phyloP scores from a whole-genome alignment of 2,888 invertebrate species.

The Scaeva pyrastri region DNA sequence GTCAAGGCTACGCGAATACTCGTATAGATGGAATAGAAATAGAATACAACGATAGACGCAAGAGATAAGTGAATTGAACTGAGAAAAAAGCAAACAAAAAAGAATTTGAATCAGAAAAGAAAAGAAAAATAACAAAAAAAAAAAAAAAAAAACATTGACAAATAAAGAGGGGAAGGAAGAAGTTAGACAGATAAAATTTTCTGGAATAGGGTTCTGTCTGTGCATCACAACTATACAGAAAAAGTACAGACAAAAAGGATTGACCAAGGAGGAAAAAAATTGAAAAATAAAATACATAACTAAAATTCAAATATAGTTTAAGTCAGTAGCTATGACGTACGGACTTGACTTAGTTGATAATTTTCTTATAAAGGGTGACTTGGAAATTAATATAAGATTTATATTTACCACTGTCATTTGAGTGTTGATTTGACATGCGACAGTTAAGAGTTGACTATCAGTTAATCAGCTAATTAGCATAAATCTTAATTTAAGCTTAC shows the following conservation, averaged over 20 bases:
- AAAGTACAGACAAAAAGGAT: conserved; percentile 19
- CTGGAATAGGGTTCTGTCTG: conserved; percentile 42
- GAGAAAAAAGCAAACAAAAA: not conserved
- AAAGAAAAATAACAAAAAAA: not conserved
- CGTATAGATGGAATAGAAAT: conserved; percentile 55
- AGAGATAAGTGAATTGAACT: conserved; percentile 14
- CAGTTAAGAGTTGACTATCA: too few species aligned
- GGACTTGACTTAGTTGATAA: not conserved
- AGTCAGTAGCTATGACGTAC: not conserved
- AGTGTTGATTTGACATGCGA: too few species aligned
- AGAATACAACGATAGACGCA: conserved; percentile 45
- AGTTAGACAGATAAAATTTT: conserved; percentile 39
- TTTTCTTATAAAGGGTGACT: too few species aligned
- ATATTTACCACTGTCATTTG: too few species aligned
- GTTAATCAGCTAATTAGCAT: too few species aligned
- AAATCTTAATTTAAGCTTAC: too few species aligned
- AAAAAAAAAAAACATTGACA: too few species aligned
- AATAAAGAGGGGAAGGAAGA: conserved; percentile 1
- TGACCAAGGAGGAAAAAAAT: conserved; percentile 28
- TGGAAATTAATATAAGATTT: too few species aligned
- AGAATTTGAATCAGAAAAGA: not conserved
- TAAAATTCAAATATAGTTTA: not conserved
- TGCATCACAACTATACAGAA: conserved; percentile 22
- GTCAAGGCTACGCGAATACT: conserved; percentile 70
- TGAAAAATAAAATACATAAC: conserved; percentile 14